Base-by-base conservation (phyloP, 1,140 invertebrate species). In the Macrotrachela quadricornifera region DNA sequence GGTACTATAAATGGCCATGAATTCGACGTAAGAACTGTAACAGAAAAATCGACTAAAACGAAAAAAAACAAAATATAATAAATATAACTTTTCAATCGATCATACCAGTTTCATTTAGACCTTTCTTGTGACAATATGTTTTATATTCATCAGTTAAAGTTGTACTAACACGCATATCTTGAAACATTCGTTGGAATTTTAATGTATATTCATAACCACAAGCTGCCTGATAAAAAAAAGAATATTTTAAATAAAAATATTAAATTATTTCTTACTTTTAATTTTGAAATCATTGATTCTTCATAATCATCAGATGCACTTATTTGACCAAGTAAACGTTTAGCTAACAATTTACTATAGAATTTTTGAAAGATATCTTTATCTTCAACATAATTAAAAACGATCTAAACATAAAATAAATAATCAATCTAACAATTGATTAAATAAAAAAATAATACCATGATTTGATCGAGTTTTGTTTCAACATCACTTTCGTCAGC, bases 291-390 rank as follows among this genome's bases (percentile, higher is more conserved):
- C 91, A 99, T 96, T 57, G 85, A 90, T 46, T 87, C 85, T 75
- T 99, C 94, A 13, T 90, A 87, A 72, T 99, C 94, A 67, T 99
- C 92, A 63, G 85, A 94, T 13, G 91, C 90, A 21, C 88, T 95
- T 80, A 91, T 85, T 63, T 96, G 87, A 63, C 85, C 82, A 1
- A 96, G 90, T 57, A 97, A 76, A 56, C 92, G 77, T 72, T 95
- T 96, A 6, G 90, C 90, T 54, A 97, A 71, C 87, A 96, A 92
- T 75, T 96, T 97, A 64, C 85, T 91, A 69, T 97, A 99, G 71
- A 95, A 96, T 66, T 94, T 96, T 71, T 96, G 91, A 72, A 97
- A 97, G n/a, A 97, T 90, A 71, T 99, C 94, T 73, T 97, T 99
- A 70, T 99, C 92, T 72, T 97, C 91, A 50, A 97, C 91, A 66